Conservation (phyloP, 2,797 vertebrate species). For the Sylvilagus floridanus region DNA sequence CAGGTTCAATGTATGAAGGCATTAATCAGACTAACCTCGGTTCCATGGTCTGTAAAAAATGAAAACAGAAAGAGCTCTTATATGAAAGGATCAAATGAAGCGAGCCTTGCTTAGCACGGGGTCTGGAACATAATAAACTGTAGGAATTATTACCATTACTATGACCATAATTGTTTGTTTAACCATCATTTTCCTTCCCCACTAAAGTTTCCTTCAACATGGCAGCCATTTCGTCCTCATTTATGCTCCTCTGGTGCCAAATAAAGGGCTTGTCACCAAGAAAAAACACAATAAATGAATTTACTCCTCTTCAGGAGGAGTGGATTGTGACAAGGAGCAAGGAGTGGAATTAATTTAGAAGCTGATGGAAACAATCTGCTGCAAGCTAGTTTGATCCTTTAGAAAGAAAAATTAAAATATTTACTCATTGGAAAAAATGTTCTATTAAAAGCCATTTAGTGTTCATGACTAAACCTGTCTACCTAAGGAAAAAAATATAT, state of each 20-base stretch:
- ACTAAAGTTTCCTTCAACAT: neutral
- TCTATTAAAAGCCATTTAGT: slow-evolving; percentile 32
- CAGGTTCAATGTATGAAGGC: neutral
- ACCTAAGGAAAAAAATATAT: too few relatives aligned
- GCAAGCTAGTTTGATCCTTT: neutral
- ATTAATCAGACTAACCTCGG: slow-evolving; percentile 40
- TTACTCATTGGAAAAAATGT: neutral
- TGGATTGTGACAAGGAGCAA: neutral
- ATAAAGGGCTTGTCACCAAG: neutral
- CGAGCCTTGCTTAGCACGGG: neutral
- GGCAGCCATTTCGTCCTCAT: neutral
- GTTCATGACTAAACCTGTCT: neutral
- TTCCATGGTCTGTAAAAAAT: slow-evolving; percentile 7
- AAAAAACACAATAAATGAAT: neutral
- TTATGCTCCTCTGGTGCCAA: neutral
- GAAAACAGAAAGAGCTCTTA: neutral
- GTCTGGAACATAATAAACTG: neutral
- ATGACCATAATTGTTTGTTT: neutral
- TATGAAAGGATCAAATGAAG: slow-evolving; percentile 4
- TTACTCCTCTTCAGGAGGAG: neutral
- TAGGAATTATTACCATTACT: slow-evolving; percentile 20
- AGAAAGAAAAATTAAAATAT: neutral
- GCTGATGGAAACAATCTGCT: slow-evolving; percentile 5
- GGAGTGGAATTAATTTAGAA: slow-evolving; percentile 21
- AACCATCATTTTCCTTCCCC: neutral